Evolutionary conservation across 2,888 invertebrate species (phyloP), one percentile per base, ranked within the genome.

Genomic region (Caenorhabditis zanzibari): DNA sequence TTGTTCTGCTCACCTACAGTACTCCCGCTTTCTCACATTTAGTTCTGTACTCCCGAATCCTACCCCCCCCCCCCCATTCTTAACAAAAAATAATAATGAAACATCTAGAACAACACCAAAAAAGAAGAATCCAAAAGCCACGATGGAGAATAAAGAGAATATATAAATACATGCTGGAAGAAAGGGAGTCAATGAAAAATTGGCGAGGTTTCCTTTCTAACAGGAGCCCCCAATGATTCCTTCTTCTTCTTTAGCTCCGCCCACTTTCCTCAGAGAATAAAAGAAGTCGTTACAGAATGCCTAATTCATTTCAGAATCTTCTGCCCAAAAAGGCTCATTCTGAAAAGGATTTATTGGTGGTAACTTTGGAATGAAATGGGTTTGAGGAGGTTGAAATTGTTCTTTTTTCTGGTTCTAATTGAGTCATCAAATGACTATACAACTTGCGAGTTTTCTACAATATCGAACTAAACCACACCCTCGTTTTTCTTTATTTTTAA

Each of bases 361-460:
- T 59, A 35, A 68, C 49, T 47, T 24, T 35, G 22, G 19, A 19
- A 19, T 14, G 12, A 16, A 61, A 47, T 59, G 44, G 38, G 24
- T 22, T 19, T 47, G 47, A 19, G 47, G n/a, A 47, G 19, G 47
- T 22, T 68, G 35, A 52, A 14, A 35, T 10, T 10, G n/a, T 10
- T 35, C 10, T n/a, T 22, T 26, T 28, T 58, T 47, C 16, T 72
- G 22, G 54, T 56, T 19, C 44, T 64, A 32, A 75, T 52, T 68
- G 59, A 58, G 47, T 41, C 38, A 68, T 32, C 44, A 9, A 71
- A 69, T 54, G 52, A 63, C 61, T 77, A 54, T 71, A 63, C 77
- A 32, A 69, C 22, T 59, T 56, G 16, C 3, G 59, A 47, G 10
- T 41, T 4, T 16, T 61, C 14, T 24, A 49, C 16, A 28, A 12